Evolutionary conservation across 1,140 invertebrate genomes (phyloP).

Genomic region (Coelopa frigida): DNA sequence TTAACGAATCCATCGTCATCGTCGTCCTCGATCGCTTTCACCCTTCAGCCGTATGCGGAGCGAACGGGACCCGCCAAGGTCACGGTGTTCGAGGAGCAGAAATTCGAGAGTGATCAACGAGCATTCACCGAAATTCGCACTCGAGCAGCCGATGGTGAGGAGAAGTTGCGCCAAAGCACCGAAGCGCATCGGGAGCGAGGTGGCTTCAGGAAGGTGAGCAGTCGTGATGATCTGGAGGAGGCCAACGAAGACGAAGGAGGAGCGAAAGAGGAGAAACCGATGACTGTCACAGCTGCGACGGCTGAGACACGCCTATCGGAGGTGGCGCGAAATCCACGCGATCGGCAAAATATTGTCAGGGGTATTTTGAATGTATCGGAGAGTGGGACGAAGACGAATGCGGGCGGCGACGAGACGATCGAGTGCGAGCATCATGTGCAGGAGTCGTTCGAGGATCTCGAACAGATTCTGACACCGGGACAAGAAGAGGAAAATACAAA

Average conservation of each 20-base stretch:
- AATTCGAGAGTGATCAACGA: constrained; percentile 31
- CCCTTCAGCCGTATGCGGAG: constrained; percentile 33
- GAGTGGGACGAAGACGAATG: constrained; percentile 38
- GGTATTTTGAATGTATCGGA: constrained; percentile 44
- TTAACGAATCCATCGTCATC: neutral
- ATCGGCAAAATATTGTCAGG: constrained; percentile 43
- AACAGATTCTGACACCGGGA: constrained; percentile 20
- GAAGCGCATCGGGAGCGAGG: constrained; percentile 35
- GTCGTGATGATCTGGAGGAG: constrained; percentile 38
- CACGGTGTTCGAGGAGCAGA: constrained; percentile 27
- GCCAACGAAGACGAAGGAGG: constrained; percentile 25
- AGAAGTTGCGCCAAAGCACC: constrained; percentile 32
- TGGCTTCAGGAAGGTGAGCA: constrained; percentile 39
- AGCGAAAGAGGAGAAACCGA: constrained; percentile 21
- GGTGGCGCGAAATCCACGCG: constrained; percentile 35
- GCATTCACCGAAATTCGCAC: constrained; percentile 31
- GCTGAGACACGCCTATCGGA: constrained; percentile 37
- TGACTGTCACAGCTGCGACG: constrained; percentile 40
- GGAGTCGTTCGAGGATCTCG: constrained; percentile 28
- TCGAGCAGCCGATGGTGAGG: constrained; percentile 27
- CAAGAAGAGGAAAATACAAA: neutral
- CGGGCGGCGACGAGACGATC: constrained; percentile 22
- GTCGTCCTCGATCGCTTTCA: constrained; percentile 21
- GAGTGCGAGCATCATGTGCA: constrained; percentile 34
- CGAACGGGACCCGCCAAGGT: constrained; percentile 18